Conservation (phyloP, 2,113 vertebrate species). For the Etheostoma cragini region DNA sequence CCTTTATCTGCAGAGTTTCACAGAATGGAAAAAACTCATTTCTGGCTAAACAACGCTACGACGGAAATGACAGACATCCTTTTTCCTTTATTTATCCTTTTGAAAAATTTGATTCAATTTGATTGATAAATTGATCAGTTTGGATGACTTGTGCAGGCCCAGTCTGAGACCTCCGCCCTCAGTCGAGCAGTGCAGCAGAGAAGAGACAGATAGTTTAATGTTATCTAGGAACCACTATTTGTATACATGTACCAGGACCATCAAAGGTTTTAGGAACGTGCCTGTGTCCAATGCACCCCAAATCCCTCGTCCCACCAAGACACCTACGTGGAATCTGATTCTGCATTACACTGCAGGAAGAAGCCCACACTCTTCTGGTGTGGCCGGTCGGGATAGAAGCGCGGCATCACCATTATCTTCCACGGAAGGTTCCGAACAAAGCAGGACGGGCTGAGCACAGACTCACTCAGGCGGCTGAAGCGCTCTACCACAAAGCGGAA, state of each 20-base stretch:
- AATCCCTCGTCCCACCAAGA: not conserved
- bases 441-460: conserved; percentile 97
- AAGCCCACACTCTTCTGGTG: conserved; percentile 99
- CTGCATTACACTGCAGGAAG: conserved; percentile 99
- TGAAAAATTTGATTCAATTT: too few relatives aligned
- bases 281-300: not conserved
- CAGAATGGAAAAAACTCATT: too few relatives aligned
- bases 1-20: too few relatives aligned
- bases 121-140: too few relatives aligned
- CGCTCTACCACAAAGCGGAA: conserved; percentile 98
- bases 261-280: not conserved
- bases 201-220: too few relatives aligned
- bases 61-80: too few relatives aligned
- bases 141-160: too few relatives aligned
- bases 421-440: conserved; percentile 98
- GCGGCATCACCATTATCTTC: conserved; percentile 99
- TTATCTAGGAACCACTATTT: too few relatives aligned
- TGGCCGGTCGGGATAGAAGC: conserved; percentile 96
- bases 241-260: not conserved
- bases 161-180: too few relatives aligned
- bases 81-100: too few relatives aligned
- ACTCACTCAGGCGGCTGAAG: conserved; percentile 97
- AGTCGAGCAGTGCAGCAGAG: too few relatives aligned
- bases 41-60: too few relatives aligned
- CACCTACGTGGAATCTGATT: conserved; percentile 98